These are phyloP conservation scores for Thermophis baileyi DNA, from an alignment of 2,113 vertebrate species.

Conservation along the genomic window DNA sequence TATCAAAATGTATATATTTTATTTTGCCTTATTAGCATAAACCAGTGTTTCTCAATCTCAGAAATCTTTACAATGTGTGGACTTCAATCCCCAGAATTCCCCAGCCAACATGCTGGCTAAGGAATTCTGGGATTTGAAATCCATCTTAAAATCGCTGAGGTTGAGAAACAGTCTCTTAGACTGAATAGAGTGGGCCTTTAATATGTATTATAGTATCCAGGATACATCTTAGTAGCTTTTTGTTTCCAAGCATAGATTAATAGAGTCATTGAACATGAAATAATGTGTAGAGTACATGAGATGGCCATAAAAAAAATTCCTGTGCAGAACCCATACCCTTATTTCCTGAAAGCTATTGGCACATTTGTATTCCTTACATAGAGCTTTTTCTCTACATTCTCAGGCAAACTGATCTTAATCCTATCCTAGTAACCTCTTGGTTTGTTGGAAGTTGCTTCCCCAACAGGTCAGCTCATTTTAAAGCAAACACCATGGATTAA, in stretches of 20 bases:
- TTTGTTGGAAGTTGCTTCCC: neutral
- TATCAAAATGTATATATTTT: neutral
- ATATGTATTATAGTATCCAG: neutral
- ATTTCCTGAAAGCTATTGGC: constrained; percentile 48
- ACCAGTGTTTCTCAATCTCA: too few relatives aligned
- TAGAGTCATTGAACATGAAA: neutral
- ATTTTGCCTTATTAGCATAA: neutral
- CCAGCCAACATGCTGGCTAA: neutral
- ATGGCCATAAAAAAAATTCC: neutral
- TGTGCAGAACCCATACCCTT: neutral
- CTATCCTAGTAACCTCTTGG: constrained; percentile 38
- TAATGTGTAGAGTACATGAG: neutral
- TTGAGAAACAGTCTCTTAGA: neutral
- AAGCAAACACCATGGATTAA: constrained; percentile 27
- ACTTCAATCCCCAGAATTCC: neutral
- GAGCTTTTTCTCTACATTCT: neutral
- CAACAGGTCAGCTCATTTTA: constrained; percentile 36
- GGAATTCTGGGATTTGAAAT: neutral
- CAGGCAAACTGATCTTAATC: constrained; percentile 37
- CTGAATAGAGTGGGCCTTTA: neutral
- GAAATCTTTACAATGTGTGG: too few relatives aligned
- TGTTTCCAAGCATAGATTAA: neutral
- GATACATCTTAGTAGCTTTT: neutral
- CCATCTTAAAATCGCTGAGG: neutral
- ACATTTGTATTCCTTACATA: constrained; percentile 45